Evolutionary conservation across 2,113 vertebrate species (phyloP).

Genomic region (Onychorhynchus coronatus): DNA sequence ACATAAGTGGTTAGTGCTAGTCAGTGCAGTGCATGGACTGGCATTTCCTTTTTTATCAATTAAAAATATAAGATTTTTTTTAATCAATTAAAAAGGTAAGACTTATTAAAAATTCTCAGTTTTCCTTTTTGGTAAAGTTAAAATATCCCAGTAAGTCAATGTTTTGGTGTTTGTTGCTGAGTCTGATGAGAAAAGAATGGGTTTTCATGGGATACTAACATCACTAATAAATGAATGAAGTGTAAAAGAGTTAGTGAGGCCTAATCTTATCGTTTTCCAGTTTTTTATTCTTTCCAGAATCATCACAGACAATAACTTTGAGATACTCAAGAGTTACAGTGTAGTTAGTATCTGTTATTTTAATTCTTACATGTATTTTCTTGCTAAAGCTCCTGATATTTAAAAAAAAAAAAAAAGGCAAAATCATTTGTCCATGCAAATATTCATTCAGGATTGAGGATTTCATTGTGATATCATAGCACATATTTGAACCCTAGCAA

Average conservation of each 20-base stretch:
- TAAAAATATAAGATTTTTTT: not conserved
- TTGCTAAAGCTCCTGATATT: not conserved
- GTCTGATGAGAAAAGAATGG: not conserved
- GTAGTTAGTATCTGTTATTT: not conserved
- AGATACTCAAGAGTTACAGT: too few species aligned
- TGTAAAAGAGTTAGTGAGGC: not conserved
- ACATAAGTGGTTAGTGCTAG: fast-evolving
- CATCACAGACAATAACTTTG: not conserved
- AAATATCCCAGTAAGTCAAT: not conserved
- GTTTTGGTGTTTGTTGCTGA: not conserved
- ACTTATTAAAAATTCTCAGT: not conserved
- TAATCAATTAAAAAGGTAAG: not conserved
- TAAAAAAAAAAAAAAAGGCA: not conserved
- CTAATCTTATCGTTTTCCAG: not conserved
- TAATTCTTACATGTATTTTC: not conserved
- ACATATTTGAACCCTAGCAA: not conserved
- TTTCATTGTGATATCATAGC: not conserved
- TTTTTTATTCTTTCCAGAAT: not conserved
- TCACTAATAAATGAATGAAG: not conserved
- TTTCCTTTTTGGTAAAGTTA: not conserved
- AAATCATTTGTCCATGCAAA: not conserved
- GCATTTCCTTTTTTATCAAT: not conserved
- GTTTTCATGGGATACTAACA: not conserved
- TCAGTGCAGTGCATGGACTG: not conserved
- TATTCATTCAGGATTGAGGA: not conserved